These are phyloP conservation scores for Aleiodes leptofemur DNA, from an alignment of 2,888 invertebrate species.

Conservation along the genomic window DNA sequence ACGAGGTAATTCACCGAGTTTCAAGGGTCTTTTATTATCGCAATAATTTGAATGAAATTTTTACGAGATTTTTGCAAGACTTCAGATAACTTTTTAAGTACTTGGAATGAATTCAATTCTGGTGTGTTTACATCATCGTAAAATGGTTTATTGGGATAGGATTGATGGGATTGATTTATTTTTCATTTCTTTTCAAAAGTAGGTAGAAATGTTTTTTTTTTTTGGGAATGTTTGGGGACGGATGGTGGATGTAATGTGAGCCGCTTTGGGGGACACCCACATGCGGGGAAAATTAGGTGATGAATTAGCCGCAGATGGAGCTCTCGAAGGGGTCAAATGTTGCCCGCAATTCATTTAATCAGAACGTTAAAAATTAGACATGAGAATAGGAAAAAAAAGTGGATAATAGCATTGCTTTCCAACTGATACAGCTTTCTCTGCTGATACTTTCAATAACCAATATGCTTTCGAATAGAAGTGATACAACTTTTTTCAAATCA, in stretches of 20 bases:
- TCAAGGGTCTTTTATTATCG: conserved; percentile 23
- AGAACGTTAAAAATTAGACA: neutral
- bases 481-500: no score
- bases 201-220: neutral
- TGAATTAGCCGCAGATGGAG: conserved; percentile 24
- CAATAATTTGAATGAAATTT: conserved; percentile 23
- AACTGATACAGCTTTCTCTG: no score
- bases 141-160: conserved; percentile 17
- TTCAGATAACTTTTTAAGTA: conserved; percentile 17
- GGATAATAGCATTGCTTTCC: neutral
- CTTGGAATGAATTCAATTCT: conserved; percentile 34
- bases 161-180: conserved; percentile 28
- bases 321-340: conserved; percentile 14
- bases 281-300: conserved; percentile 12
- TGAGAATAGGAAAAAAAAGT: neutral
- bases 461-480: no score
- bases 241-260: conserved; percentile 23
- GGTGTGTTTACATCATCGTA: conserved; percentile 35
- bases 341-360: neutral
- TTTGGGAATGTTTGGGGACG: conserved; percentile 12
- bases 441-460: no score
- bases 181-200: conserved; percentile 2
- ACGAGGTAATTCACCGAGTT: neutral
- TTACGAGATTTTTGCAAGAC: conserved; percentile 18
- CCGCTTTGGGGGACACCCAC: conserved; percentile 16